Percentiles rank a stretch among this genome's conserved stretches.
Conservation (phyloP, 2,113 vertebrate species). For the Strix aluco region DNA sequence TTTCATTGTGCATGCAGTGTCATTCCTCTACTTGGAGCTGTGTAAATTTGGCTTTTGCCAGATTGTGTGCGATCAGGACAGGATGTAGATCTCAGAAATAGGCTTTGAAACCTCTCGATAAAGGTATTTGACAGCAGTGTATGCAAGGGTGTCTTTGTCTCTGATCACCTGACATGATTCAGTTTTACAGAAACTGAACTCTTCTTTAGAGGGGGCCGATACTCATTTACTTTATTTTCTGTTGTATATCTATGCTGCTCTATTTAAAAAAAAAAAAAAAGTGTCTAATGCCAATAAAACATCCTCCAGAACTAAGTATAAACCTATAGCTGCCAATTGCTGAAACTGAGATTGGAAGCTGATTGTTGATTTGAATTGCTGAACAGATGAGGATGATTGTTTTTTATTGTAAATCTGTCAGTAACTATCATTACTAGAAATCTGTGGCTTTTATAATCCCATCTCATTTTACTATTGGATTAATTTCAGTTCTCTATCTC, state of each 20-base stretch:
- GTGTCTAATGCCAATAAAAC: not conserved
- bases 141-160: not conserved
- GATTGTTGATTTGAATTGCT: slow-evolving; percentile 12
- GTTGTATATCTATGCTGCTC: not conserved
- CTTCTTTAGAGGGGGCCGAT: not conserved
- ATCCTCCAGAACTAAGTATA: not conserved
- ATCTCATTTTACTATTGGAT: not conserved
- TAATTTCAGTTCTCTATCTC: slow-evolving; percentile 3
- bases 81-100: not conserved
- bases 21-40: not conserved
- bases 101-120: not conserved
- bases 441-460: not conserved
- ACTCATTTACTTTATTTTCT: not conserved
- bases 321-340: slow-evolving; percentile 7
- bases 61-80: not conserved
- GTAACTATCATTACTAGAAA: slow-evolving; percentile 4
- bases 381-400: slow-evolving; percentile 35
- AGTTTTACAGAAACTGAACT: not conserved
- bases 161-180: not conserved
- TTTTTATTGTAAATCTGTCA: slow-evolving; percentile 33
- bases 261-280: not conserved
- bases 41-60: not conserved
- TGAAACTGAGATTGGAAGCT: not conserved
- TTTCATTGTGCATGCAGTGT: not conserved
- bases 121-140: not conserved